Evolutionary conservation across 53 echinoderm and acorn worm species (phyloP).

Genomic region (Crossaster papposus): DNA sequence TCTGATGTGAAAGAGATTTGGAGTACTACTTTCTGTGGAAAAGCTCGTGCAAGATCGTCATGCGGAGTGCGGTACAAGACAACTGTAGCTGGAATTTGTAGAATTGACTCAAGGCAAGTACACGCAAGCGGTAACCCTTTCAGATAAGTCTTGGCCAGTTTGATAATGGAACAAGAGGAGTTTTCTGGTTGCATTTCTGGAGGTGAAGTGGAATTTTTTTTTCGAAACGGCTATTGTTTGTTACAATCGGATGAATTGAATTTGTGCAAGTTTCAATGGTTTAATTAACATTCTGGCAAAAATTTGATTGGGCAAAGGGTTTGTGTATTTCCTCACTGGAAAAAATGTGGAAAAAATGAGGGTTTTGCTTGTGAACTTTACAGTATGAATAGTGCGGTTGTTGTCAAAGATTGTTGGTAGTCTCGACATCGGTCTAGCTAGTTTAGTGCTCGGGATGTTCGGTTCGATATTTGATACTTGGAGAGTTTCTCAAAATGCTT

Average conservation of each 20-base stretch:
- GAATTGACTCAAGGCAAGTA: neutral
- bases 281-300: neutral
- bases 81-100: neutral
- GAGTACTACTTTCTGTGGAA: neutral
- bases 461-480: neutral
- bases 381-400: neutral
- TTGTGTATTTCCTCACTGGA: neutral
- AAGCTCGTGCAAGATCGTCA: neutral
- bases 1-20: neutral
- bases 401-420: neutral
- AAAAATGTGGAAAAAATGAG: neutral
- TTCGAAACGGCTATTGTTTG: neutral
- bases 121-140: neutral
- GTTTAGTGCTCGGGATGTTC: neutral
- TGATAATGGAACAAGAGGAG: neutral
- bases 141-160: neutral
- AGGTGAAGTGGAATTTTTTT: neutral
- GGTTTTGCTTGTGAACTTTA: neutral
- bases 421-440: too few relatives aligned
- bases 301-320: neutral
- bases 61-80: neutral
- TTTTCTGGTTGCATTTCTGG: neutral
- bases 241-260: neutral
- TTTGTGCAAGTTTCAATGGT: neutral
- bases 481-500: neutral